Evolutionary conservation across 2,888 invertebrate genomes (phyloP).

Genomic region (Drosophila kokeensis): DNA sequence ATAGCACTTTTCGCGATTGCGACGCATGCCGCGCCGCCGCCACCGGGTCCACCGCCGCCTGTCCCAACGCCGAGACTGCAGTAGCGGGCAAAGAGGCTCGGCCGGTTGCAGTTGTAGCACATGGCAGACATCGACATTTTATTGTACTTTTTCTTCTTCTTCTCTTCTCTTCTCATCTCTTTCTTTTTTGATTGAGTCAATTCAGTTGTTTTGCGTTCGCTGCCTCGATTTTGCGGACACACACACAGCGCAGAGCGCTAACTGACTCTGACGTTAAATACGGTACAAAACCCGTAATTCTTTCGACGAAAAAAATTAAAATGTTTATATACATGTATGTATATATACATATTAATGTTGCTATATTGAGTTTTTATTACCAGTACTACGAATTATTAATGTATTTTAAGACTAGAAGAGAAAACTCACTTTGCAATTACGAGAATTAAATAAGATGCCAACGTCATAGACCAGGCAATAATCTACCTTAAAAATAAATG

Average conservation of each 20-base stretch:
- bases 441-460: not conserved
- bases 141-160: constrained; percentile 45
- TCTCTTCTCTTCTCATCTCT: not conserved
- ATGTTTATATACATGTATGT: constrained; percentile 62
- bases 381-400: not conserved
- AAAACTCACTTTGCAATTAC: not conserved
- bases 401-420: not conserved
- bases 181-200: constrained; percentile 37
- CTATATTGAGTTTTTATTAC: not conserved
- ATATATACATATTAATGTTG: not conserved
- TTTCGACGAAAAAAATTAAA: constrained; percentile 84
- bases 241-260: constrained; percentile 56
- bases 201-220: constrained; percentile 8
- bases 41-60: constrained; percentile 84
- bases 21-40: constrained; percentile 85
- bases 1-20: constrained; percentile 95
- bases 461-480: not conserved
- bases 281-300: constrained; percentile 69
- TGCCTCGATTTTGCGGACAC: constrained; percentile 20
- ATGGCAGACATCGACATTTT: constrained; percentile 89
- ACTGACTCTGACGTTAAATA: constrained; percentile 81
- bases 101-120: constrained; percentile 96
- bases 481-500: not conserved
- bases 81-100: constrained; percentile 97
- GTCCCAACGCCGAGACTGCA: constrained; percentile 88